Evolutionary conservation across 1,140 invertebrate species (phyloP).

Genomic region (Parapsyche elsis): DNA sequence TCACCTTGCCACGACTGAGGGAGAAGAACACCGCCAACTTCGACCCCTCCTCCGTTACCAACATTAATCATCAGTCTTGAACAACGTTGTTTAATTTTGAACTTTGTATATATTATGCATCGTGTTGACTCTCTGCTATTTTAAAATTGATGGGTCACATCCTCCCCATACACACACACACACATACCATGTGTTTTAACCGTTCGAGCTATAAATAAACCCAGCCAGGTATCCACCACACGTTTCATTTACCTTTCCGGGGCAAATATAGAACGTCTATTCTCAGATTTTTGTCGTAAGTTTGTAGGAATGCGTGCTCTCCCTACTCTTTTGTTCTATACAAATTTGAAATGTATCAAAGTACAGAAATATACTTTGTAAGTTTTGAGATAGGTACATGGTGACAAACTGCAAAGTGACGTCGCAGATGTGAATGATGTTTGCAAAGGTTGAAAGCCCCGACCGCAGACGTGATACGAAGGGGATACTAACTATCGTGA

Average conservation of each 20-base stretch:
- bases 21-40: background rate
- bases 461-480: constrained; percentile 19
- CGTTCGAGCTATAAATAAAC: no score
- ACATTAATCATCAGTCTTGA: constrained; percentile 1
- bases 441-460: constrained; percentile 8
- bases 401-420: constrained; percentile 47
- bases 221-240: no score
- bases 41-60: background rate
- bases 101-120: no score
- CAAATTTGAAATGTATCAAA: background rate
- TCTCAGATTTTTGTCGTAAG: background rate
- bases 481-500: no score
- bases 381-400: constrained; percentile 23
- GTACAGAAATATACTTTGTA: background rate
- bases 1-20: constrained; percentile 6
- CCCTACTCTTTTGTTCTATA: constrained; percentile 1
- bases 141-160: no score
- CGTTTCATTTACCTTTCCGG: constrained; percentile 16
- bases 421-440: constrained; percentile 50
- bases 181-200: no score
- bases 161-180: no score
- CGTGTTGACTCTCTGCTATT: no score
- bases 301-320: background rate
- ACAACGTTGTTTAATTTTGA: no score
- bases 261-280: background rate